Evolutionary conservation across 2,797 vertebrate genomes (phyloP).

Genomic region (Acanthurus tractus): DNA sequence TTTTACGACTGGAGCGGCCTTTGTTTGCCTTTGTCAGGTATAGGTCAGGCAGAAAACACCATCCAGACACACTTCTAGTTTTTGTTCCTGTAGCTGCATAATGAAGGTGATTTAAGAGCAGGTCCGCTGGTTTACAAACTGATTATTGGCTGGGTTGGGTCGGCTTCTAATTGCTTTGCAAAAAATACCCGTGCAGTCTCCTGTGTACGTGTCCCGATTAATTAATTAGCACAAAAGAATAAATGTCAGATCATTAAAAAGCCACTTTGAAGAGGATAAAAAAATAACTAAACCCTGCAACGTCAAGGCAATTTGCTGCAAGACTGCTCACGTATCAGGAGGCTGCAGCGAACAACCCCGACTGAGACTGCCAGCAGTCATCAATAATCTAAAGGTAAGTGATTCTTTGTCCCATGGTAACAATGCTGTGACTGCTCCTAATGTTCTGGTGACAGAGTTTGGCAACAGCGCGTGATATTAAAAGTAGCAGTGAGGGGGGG

Average conservation of each 20-base stretch:
- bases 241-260: slow-evolving; percentile 38
- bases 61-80: slow-evolving; percentile 3
- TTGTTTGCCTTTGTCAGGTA: slow-evolving; percentile 6
- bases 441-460: slow-evolving; percentile 28
- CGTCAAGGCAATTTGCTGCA: slow-evolving; percentile 15
- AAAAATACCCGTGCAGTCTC: slow-evolving; percentile 10
- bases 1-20: slow-evolving; percentile 16
- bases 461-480: not conserved
- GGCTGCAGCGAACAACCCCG: slow-evolving; percentile 25
- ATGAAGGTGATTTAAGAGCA: slow-evolving; percentile 26
- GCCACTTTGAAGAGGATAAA: not conserved
- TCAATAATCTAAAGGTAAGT: slow-evolving; percentile 52
- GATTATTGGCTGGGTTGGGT: slow-evolving; percentile 21
- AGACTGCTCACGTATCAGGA: slow-evolving; percentile 13
- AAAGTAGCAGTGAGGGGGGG: not conserved
- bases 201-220: slow-evolving; percentile 9
- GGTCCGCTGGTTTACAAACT: slow-evolving; percentile 39
- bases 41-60: slow-evolving; percentile 2
- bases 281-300: not conserved
- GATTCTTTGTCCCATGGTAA: slow-evolving; percentile 42
- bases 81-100: slow-evolving; percentile 26
- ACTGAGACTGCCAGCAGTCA: slow-evolving; percentile 19
- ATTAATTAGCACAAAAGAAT: slow-evolving; percentile 40
- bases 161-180: not conserved
- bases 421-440: slow-evolving; percentile 12